Conservation (phyloP, 2,113 vertebrate species). For the Scophthalmus maximus region DNA sequence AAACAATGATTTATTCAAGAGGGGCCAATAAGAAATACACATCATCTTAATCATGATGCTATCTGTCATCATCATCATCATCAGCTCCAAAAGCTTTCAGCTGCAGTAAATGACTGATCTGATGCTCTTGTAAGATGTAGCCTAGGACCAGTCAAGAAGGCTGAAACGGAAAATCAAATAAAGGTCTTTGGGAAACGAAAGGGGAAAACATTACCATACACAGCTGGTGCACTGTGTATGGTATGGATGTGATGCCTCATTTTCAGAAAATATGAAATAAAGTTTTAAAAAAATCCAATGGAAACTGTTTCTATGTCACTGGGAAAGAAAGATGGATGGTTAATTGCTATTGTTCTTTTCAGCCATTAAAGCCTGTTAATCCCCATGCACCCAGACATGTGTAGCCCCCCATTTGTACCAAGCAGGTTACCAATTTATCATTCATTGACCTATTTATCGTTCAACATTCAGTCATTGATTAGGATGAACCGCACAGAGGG, state of each 20-base stretch:
- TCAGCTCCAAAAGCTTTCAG: conserved; percentile 45
- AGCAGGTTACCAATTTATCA: conserved; percentile 22
- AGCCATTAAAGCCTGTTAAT: conserved; percentile 55
- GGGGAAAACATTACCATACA: conserved; percentile 78
- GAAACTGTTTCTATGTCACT: conserved; percentile 70
- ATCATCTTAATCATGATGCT: conserved; percentile 60
- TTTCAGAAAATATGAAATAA: conserved; percentile 69
- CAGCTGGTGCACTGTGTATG: conserved; percentile 81
- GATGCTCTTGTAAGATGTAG: conserved; percentile 81
- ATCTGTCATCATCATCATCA: conserved; percentile 56
- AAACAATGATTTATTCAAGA: conserved; percentile 37
- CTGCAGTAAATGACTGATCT: conserved; percentile 48
- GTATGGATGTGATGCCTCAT: conserved; percentile 79
- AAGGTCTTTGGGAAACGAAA: conserved; percentile 62
- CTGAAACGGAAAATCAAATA: conserved; percentile 74
- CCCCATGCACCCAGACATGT: conserved; percentile 26
- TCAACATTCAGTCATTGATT: conserved; percentile 12
- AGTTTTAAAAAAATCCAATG: conserved; percentile 79
- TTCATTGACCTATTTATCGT: neutral
- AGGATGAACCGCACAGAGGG: neutral
- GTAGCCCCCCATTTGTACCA: neutral
- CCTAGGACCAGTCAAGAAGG: conserved; percentile 79
- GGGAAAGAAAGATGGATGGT: conserved; percentile 73
- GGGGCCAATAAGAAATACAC: conserved; percentile 57
- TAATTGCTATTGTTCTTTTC: conserved; percentile 73